Evolutionary conservation across 1,140 invertebrate species (phyloP).

Genomic region (Leptoteleia sp.): DNA sequence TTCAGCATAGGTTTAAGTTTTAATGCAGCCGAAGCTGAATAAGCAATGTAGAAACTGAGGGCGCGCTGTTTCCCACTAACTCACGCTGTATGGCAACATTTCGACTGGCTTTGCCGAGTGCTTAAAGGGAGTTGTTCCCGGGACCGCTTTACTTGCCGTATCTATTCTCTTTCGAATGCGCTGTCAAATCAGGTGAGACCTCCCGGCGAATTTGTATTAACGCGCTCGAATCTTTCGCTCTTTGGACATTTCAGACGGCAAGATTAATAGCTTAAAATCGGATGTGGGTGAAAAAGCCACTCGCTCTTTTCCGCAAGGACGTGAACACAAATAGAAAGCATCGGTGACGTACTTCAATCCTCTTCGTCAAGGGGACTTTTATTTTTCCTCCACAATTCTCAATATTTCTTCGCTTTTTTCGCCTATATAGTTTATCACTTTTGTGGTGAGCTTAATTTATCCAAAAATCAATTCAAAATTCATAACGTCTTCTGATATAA

Average conservation of each 20-base stretch:
- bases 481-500: no score
- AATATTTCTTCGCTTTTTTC: slow-evolving; percentile 10
- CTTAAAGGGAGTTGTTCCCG: slow-evolving; percentile 17
- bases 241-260: slow-evolving; percentile 5
- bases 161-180: no score
- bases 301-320: slow-evolving; percentile 1
- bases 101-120: slow-evolving; percentile 38
- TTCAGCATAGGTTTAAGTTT: slow-evolving; percentile 8
- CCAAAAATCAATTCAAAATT: no score
- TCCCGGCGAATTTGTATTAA: slow-evolving; percentile 20
- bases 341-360: slow-evolving; percentile 11
- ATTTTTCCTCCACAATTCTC: slow-evolving; percentile 18
- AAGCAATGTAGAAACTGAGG: slow-evolving; percentile 13
- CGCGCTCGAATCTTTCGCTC: slow-evolving; percentile 2
- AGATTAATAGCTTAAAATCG: slow-evolving; percentile 35
- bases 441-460: no score
- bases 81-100: slow-evolving; percentile 53
- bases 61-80: slow-evolving; percentile 68
- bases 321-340: slow-evolving; percentile 5
- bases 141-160: not conserved
- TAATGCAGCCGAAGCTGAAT: slow-evolving; percentile 9
- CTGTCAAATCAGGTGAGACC: slow-evolving; percentile 28
- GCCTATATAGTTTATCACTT: not conserved
- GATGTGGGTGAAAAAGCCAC: slow-evolving; percentile 26
- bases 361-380: slow-evolving; percentile 8